Base-by-base conservation (phyloP, 30 jellyfish, hydroid and myxozoan genomes). In the Cassiopea andromeda region DNA sequence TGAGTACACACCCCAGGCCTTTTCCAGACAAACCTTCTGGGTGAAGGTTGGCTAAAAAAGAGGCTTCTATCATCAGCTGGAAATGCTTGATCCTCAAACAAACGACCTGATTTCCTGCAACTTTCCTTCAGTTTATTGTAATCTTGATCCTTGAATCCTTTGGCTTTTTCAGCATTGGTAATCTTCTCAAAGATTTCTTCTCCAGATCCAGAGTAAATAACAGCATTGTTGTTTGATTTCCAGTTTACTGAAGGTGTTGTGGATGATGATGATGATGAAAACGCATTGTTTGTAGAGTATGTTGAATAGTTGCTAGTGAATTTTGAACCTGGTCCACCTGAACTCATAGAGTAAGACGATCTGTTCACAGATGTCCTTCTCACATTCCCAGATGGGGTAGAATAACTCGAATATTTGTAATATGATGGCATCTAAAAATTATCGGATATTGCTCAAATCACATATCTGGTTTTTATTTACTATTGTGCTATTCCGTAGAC, bases 21-120 rank as follows among this genome's bases (percentile, higher is more conserved):
- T 68, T 90, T 90, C 97, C 97, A 90, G 18, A 45, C 93, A 77
- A 90, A 90, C 38, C 70, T 54, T 44, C 97, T 57, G 15, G 97
- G 97, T 85, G 97, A 81, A 44, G 89, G 87, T 45, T 83, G 92
- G 69, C 90, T 82, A 61, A 72, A 90, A 69, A 90, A 90, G 81
- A 90, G 71, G 57, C 93, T 82, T 48, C 88, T 69, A 60, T 90
- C 93, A 69, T 77, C 83, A 13, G 97, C 93, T 54, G 90, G 97
- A 69, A 90, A 90, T 9, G 70, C 68, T 19, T 90, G 61, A 64
- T 90, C 97, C 59, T 90, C 97, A 82, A 82, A 90, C 46, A 90
- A 83, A 43, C 72, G 75, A 15, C 97, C 97, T 18, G 90, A 47
- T 70, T 73, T 66, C 19, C 87, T 80, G 81, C 93, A 90, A 60